Percentiles rank a stretch among this genome's conserved stretches.
Evolutionary conservation across 1,140 invertebrate genomes (phyloP).

Genomic region (Aplysia californica): DNA sequence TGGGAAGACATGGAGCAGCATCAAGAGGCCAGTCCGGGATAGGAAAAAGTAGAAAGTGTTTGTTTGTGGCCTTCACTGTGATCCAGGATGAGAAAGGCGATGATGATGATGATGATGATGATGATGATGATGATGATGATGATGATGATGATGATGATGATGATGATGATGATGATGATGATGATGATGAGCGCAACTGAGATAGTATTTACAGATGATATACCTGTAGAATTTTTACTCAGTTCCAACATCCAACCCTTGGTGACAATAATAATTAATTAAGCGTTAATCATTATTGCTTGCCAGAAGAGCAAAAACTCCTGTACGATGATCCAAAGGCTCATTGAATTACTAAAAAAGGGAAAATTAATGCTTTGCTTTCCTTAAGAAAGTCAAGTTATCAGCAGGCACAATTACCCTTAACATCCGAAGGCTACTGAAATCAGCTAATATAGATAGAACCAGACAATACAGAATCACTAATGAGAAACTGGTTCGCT

Average conservation of each 20-base stretch:
- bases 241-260: too few relatives aligned
- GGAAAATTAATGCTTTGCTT: neutral
- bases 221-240: too few relatives aligned
- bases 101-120: neutral
- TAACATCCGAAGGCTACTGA: too few relatives aligned
- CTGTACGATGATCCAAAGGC: neutral
- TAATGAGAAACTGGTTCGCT: too few relatives aligned
- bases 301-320: neutral
- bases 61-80: too few relatives aligned
- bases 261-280: neutral
- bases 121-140: neutral
- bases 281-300: neutral
- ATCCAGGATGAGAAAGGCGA: neutral
- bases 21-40: neutral
- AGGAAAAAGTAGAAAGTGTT: too few relatives aligned
- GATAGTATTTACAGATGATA: too few relatives aligned
- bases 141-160: neutral
- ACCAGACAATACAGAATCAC: too few relatives aligned
- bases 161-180: neutral
- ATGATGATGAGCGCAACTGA: neutral
- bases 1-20: neutral
- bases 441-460: too few relatives aligned
- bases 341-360: neutral
- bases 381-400: too few relatives aligned
- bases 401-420: too few relatives aligned